Base-by-base conservation (phyloP, 2,888 invertebrate species). In the Agonum fuliginosum region DNA sequence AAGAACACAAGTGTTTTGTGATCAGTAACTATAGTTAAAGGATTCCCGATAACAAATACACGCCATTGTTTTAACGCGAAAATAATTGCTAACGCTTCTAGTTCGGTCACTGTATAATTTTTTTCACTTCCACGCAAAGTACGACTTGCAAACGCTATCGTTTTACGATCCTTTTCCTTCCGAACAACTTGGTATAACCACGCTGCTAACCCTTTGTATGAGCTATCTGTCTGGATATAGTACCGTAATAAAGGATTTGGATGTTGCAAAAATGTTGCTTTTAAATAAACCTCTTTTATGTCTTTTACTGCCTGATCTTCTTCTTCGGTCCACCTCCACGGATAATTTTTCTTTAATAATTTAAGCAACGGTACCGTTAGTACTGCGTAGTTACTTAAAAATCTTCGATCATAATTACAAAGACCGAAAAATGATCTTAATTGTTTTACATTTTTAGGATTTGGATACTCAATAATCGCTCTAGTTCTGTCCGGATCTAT, bases 351-450 rank as follows among this genome's bases (percentile, higher is more conserved):
- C 22, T 48, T 19, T 12, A 79, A 69, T 8, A 79, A 65, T 8
- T 27, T 20, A n/a, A 71, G 17, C 24, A 78, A 24, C 1, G 37
- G 14, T 1, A n/a, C 1, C 10, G 71, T 24, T 19, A 22, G 8
- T 17, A 37, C 46, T 0, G 71, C 41, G 24, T 71, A 22, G 8
- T 78, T 19, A 8, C 19, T 1, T 10, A 67, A 69, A 62, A 80
- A 80, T 72, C 79, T 79, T 37, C 79, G 37, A 43, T 80, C 80
- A 46, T 79, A 81, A 41, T 79, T 80, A 20, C 80, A 80, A 6
- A 81, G 20, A 3, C 81, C 81, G 8, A 81, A 43, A 73, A 81
- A 80, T 48, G 79, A 79, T 67, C 48, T 77, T 19, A 78, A 20
- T 34, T 80, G 74, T 69, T 79, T 79, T 12, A 62, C 65, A 14